Base-by-base conservation (phyloP, 2,797 vertebrate genomes). In the Gephyroberyx darwinii region DNA sequence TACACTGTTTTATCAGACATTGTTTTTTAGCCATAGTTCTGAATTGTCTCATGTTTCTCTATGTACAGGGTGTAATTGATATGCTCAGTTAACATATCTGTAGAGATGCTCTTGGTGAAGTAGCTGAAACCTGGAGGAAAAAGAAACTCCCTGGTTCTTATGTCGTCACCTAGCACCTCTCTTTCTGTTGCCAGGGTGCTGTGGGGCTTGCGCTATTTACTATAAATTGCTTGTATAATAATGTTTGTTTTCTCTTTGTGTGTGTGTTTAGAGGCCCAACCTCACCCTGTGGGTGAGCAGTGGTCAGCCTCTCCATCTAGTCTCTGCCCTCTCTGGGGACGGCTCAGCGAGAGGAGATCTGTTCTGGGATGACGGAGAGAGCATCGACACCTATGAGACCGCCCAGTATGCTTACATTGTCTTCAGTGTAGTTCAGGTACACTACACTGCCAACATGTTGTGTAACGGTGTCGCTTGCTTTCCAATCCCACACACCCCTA, bases 331-430 rank as follows among this genome's bases (percentile, higher is more conserved):
- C 37, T 92, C 93, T 3, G 90, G 84, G 0, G 86, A 89, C 0
- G 91, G 89, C 43, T 86, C 84, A 0, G 94, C 96, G n/a, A 82
- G 83, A 26, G 96, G 96, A 8, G 95, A 95, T 80, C 84, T 96
- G 60, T 97, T 94, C 87, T 96, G 95, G 95, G 96, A 97, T 0
- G 94, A 97, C 0, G 94, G 96, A 0, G 94, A 96, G 81, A 95
- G 85, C 74, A 55, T 96, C 20, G 92, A 95, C 83, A 95, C 95
- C 13, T 96, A 92, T 0, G 94, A 96, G 87, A 91, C 1, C 2
- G 70, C 90, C 65, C 87, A 88, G 59, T 96, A 96, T 20, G 89
- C 94, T 59, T 96, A 94, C 58, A 80, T 96, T 19, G 20, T 86
- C 74, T 97, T 96, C 88, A 91, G 57, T 0, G 90, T 94, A 31